These are phyloP conservation scores for Premnoplex brunnescens DNA, from an alignment of 2,797 vertebrate species.

Conservation along the genomic window DNA sequence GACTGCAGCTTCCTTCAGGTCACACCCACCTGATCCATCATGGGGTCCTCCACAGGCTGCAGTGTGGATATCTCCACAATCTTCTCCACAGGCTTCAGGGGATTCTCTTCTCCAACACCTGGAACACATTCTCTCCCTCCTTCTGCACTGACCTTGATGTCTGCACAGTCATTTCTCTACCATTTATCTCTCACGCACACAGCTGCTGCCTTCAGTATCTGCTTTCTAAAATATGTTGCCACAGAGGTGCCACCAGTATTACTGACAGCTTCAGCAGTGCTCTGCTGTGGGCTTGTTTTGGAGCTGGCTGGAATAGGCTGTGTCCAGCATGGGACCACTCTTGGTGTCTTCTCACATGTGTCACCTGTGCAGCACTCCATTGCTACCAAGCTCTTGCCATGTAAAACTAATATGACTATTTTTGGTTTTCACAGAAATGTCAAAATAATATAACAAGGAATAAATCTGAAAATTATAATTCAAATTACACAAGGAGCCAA, in stretches of 20 bases:
- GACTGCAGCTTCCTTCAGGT: neutral
- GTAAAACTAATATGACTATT: rapidly evolving
- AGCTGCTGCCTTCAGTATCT: neutral
- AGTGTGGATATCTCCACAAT: neutral
- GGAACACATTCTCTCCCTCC: rapidly evolving
- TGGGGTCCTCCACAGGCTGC: rapidly evolving
- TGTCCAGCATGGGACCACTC: rapidly evolving
- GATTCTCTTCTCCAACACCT: rapidly evolving
- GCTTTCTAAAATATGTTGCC: neutral
- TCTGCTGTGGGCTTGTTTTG: neutral
- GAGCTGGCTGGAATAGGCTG: rapidly evolving
- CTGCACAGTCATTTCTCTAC: neutral
- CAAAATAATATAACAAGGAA: neutral
- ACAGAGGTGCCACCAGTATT: neutral
- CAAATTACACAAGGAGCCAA: neutral
- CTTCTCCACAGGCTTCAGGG: neutral
- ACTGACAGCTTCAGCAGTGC: neutral
- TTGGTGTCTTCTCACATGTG: neutral
- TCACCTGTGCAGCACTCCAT: neutral
- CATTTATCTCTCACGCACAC: neutral
- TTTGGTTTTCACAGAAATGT: neutral
- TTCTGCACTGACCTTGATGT: neutral
- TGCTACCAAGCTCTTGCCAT: rapidly evolving
- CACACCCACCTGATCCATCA: rapidly evolving
- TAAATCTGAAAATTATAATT: neutral